Evolutionary conservation across 1,140 invertebrate genomes (phyloP).

Genomic region (Dryas iulia): DNA sequence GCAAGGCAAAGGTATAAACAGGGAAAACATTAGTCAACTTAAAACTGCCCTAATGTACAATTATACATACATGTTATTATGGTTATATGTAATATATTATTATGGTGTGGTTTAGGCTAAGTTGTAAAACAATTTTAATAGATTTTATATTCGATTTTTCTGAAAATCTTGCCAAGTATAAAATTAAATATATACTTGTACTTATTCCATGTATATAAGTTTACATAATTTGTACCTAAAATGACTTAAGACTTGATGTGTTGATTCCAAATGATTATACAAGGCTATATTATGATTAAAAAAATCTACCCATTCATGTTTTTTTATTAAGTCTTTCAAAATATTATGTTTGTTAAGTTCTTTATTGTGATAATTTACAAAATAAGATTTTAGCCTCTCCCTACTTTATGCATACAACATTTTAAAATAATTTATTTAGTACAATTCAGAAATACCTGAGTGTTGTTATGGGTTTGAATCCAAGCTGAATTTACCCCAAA

Average conservation of each 20-base stretch:
- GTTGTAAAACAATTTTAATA: slow-evolving; percentile 16
- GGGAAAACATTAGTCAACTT: slow-evolving; percentile 80
- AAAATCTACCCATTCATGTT: neutral
- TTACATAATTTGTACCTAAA: slow-evolving; percentile 21
- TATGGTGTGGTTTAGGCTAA: slow-evolving; percentile 18
- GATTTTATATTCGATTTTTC: slow-evolving; percentile 13
- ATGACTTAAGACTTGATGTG: slow-evolving; percentile 6
- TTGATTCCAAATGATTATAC: slow-evolving; percentile 17
- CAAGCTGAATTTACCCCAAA: too few relatives aligned
- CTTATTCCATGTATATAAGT: slow-evolving; percentile 28
- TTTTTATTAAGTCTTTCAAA: too few relatives aligned
- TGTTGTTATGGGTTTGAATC: too few relatives aligned
- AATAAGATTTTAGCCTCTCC: too few relatives aligned
- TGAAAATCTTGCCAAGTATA: neutral
- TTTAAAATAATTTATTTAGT: too few relatives aligned
- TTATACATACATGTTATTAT: slow-evolving; percentile 12
- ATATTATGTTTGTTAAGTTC: too few relatives aligned
- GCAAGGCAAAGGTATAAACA: slow-evolving; percentile 85
- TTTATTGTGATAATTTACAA: too few relatives aligned
- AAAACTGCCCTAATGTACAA: neutral
- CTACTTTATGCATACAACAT: too few relatives aligned
- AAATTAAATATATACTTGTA: slow-evolving; percentile 15
- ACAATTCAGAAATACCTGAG: too few relatives aligned
- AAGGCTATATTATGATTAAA: slow-evolving; percentile 16
- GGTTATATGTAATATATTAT: slow-evolving; percentile 12